These are phyloP conservation scores for Leptopilina clavipes DNA, from an alignment of 1,140 invertebrate species.

Conservation along the genomic window DNA sequence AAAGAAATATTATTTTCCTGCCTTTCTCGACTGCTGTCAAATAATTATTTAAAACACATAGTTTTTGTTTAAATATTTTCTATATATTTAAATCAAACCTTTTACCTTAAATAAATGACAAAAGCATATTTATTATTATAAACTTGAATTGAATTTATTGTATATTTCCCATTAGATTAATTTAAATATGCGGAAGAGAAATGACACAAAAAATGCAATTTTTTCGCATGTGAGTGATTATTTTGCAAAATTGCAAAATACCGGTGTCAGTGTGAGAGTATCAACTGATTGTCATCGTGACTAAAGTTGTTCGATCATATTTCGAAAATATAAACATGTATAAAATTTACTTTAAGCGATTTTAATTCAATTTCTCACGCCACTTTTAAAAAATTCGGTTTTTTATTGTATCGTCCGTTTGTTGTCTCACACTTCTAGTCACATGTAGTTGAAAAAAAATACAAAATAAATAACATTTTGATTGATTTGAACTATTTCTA, in stretches of 20 bases:
- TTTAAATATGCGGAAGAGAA: neutral
- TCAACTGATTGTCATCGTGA: neutral
- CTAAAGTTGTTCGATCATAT: neutral
- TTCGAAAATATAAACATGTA: slow-evolving; percentile 7
- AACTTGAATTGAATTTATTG: too few relatives aligned
- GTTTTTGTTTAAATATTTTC: too few relatives aligned
- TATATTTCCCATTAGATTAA: neutral
- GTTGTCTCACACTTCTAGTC: too few relatives aligned
- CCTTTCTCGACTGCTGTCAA: too few relatives aligned
- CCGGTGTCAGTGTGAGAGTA: neutral
- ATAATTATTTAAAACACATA: too few relatives aligned
- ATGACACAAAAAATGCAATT: neutral
- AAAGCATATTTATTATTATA: too few relatives aligned
- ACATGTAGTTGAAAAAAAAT: too few relatives aligned
- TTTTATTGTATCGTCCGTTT: too few relatives aligned
- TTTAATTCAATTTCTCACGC: neutral
- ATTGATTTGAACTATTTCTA: neutral
- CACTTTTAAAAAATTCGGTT: neutral
- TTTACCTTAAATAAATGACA: too few relatives aligned
- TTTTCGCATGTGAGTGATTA: neutral
- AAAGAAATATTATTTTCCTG: too few relatives aligned
- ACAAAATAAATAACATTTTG: too few relatives aligned
- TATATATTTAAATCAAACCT: too few relatives aligned
- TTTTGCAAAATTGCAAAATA: slow-evolving; percentile 26
- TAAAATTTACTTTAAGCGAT: neutral